Evolutionary conservation across 2,888 invertebrate genomes (phyloP).

Genomic region (Pseudococcus jackbeardsleyi): DNA sequence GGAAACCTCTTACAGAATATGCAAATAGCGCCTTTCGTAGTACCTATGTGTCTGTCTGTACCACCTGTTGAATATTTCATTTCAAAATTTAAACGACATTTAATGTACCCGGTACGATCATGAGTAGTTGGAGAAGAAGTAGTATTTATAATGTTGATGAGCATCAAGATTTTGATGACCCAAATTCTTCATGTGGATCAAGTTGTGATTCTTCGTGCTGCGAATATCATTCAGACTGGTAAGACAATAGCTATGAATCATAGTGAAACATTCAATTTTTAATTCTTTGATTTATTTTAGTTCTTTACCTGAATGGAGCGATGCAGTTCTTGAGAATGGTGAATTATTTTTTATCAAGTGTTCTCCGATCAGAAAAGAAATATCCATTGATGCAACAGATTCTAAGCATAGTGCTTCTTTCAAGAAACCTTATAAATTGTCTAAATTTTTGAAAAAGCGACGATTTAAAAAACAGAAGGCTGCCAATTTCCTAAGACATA

Average conservation of each 20-base stretch:
- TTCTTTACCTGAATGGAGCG: conserved; percentile 80
- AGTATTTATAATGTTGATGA: neutral
- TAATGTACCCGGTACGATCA: neutral
- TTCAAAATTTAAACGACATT: neutral
- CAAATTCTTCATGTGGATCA: conserved; percentile 28
- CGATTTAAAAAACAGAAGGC: conserved; percentile 7
- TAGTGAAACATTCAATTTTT: neutral
- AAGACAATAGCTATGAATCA: neutral
- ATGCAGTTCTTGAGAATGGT: conserved; percentile 77
- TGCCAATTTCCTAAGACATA: neutral
- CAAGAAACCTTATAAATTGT: conserved; percentile 36
- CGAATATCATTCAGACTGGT: conserved; percentile 52
- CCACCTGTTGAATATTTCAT: neutral
- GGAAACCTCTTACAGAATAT: too few species aligned
- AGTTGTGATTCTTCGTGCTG: conserved; percentile 55
- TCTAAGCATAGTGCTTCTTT: neutral
- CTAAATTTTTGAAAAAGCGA: conserved; percentile 41
- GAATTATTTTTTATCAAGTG: conserved; percentile 74
- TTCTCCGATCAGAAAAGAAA: conserved; percentile 55
- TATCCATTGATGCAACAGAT: neutral
- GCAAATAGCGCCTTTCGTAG: too few species aligned
- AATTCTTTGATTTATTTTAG: conserved; percentile 69
- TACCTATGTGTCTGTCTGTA: too few species aligned
- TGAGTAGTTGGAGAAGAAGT: neutral
- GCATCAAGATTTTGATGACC: neutral